A percentile compares a stretch with the other conserved stretches of the same genome.
Evolutionary conservation across 1,140 invertebrate genomes (phyloP).

Genomic region (Anastrepha obliqua): DNA sequence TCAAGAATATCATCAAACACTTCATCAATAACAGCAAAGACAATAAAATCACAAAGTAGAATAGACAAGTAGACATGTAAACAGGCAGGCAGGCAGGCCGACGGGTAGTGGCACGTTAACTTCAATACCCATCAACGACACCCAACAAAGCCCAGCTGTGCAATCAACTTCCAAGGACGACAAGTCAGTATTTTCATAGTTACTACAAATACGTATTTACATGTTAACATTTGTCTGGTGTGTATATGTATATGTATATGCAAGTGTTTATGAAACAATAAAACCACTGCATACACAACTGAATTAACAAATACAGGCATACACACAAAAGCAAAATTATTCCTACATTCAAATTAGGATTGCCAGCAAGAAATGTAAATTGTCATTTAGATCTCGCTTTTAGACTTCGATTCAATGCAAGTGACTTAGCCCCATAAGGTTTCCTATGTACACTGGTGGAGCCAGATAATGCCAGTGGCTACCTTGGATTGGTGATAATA

Average conservation of each 20-base stretch:
- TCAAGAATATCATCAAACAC: slow-evolving; percentile 30
- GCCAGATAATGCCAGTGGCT: too few relatives aligned
- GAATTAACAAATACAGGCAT: neutral
- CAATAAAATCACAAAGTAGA: neutral
- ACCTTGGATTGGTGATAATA: too few relatives aligned
- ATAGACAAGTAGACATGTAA: neutral
- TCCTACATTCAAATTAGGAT: neutral
- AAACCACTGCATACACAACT: neutral
- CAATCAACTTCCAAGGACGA: slow-evolving; percentile 41
- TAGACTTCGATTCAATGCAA: too few relatives aligned
- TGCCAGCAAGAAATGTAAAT: neutral
- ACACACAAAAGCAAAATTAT: neutral
- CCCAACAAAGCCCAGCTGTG: slow-evolving; percentile 35
- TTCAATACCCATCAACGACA: slow-evolving; percentile 28
- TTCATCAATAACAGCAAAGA: slow-evolving; percentile 21
- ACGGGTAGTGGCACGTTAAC: neutral
- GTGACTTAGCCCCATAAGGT: too few relatives aligned
- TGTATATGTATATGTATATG: neutral
- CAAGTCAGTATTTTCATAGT: slow-evolving; percentile 28
- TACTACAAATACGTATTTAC: neutral
- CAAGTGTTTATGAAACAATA: neutral
- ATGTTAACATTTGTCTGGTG: neutral
- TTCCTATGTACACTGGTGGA: too few relatives aligned
- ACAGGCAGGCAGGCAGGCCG: neutral
- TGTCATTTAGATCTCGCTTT: too few relatives aligned